Conservation (phyloP, 2,888 invertebrate species). For the Epsilonema sp. region DNA sequence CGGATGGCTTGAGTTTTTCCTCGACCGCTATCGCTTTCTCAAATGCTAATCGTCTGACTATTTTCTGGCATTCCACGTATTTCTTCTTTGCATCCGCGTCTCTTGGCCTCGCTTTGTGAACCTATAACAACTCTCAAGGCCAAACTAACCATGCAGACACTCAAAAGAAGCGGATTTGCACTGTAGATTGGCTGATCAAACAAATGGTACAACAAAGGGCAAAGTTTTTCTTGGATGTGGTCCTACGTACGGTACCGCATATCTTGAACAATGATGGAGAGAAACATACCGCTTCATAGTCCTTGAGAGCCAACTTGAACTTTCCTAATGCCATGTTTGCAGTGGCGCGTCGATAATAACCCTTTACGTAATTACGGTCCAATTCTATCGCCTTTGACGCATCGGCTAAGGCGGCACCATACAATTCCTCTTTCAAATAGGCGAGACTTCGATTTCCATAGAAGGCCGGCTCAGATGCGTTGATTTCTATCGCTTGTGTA, state of each 20-base stretch:
- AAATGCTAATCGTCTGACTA: constrained; percentile 80
- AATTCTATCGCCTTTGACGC: constrained; percentile 72
- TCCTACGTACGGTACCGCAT: too few species aligned
- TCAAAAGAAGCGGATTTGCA: too few species aligned
- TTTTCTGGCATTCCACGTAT: constrained; percentile 79
- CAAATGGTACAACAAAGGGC: too few species aligned
- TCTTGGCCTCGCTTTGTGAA: constrained; percentile 69
- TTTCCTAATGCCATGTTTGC: constrained; percentile 93
- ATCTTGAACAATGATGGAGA: too few species aligned
- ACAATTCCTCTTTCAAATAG: constrained; percentile 75
- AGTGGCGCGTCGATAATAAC: constrained; percentile 86
- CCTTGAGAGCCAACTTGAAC: constrained; percentile 81
- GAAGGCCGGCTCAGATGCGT: constrained; percentile 62
- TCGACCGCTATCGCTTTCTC: constrained; percentile 89
- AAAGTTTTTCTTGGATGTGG: too few species aligned
- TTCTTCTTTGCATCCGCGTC: constrained; percentile 84
- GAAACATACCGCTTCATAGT: constrained; percentile 75
- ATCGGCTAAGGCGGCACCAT: constrained; percentile 77
- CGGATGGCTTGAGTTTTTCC: constrained; percentile 57
- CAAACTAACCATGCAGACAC: too few species aligned
- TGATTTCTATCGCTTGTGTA: constrained; percentile 62
- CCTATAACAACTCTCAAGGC: constrained; percentile 41
- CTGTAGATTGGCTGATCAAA: too few species aligned
- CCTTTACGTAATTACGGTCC: constrained; percentile 75
- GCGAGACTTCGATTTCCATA: constrained; percentile 89